Evolutionary conservation across 1,140 invertebrate species (phyloP).

Genomic region (Bombus superbus): DNA sequence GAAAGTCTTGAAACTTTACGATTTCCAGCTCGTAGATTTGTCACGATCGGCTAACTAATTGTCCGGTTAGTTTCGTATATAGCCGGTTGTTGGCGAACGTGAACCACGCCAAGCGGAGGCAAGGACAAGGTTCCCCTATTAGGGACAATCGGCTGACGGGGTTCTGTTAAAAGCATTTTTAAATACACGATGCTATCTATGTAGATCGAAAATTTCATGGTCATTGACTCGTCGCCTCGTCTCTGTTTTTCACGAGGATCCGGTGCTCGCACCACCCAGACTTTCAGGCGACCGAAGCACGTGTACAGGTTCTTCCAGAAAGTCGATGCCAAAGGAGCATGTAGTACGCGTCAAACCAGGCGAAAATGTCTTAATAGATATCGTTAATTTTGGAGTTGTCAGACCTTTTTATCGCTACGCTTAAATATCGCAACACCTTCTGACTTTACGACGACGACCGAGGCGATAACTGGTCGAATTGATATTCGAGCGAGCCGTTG

Average conservation of each 20-base stretch:
- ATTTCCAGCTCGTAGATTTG: conserved; percentile 36
- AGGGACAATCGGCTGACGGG: conserved; percentile 58
- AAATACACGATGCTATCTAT: conserved; percentile 75
- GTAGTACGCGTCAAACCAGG: neutral
- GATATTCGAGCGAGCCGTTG: too few species aligned
- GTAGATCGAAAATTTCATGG: conserved; percentile 67
- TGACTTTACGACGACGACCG: too few species aligned
- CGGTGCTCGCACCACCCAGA: conserved; percentile 35
- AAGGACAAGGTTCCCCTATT: conserved; percentile 75
- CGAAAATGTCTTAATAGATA: too few species aligned
- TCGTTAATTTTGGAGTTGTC: too few species aligned
- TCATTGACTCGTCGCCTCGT: conserved; percentile 53
- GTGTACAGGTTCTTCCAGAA: neutral
- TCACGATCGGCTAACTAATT: conserved; percentile 54
- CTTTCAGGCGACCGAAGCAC: neutral
- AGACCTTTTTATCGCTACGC: too few species aligned
- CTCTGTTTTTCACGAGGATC: neutral
- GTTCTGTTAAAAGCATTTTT: conserved; percentile 78
- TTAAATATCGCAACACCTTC: too few species aligned
- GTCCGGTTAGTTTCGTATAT: conserved; percentile 49
- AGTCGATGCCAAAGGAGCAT: too few species aligned
- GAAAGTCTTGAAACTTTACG: conserved; percentile 18
- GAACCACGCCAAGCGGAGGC: neutral
- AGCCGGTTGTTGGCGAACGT: neutral
- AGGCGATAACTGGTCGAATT: too few species aligned